phyloP scores from a whole-genome alignment of 2,888 invertebrate genomes.

The Stegana nigrithorax region DNA sequence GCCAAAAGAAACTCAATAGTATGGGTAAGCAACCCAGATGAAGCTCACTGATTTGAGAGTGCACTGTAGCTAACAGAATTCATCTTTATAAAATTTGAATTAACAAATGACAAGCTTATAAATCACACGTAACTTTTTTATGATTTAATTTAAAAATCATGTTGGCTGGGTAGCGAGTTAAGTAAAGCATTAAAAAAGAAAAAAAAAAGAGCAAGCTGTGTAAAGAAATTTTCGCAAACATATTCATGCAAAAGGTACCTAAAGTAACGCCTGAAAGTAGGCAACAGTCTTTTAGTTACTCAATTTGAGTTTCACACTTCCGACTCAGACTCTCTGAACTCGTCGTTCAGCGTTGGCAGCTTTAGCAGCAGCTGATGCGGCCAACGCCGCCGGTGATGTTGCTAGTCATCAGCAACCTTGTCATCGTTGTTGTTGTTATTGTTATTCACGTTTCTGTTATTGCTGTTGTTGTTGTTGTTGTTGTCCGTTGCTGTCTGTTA shows the following conservation, averaged over 20 bases:
- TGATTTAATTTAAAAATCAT: no score
- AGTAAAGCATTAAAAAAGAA: no score
- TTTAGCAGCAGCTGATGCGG: neutral
- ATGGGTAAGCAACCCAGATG: no score
- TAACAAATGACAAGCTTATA: no score
- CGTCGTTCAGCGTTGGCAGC: constrained; percentile 18
- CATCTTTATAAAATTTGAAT: no score
- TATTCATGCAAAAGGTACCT: constrained; percentile 18
- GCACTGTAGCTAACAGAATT: no score
- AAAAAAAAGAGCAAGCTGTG: constrained; percentile 27
- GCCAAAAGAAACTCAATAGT: no score
- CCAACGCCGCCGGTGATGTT: neutral
- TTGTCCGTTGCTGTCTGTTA: constrained; percentile 12
- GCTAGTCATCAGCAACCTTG: neutral
- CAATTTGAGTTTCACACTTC: constrained; percentile 67
- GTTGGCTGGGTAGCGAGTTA: no score
- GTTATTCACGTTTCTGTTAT: neutral
- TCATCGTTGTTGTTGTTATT: neutral
- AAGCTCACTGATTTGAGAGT: no score
- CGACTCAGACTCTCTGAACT: constrained; percentile 36
- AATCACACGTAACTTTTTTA: no score
- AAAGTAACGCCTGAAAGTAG: constrained; percentile 41
- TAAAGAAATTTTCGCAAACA: constrained; percentile 30
- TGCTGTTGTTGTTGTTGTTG: neutral
- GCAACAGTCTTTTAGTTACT: constrained; percentile 64